A percentile compares a stretch with the other conserved stretches of the same genome.
Evolutionary conservation across 2,113 vertebrate genomes (phyloP).

Genomic region (Tricholaema leucomelas): DNA sequence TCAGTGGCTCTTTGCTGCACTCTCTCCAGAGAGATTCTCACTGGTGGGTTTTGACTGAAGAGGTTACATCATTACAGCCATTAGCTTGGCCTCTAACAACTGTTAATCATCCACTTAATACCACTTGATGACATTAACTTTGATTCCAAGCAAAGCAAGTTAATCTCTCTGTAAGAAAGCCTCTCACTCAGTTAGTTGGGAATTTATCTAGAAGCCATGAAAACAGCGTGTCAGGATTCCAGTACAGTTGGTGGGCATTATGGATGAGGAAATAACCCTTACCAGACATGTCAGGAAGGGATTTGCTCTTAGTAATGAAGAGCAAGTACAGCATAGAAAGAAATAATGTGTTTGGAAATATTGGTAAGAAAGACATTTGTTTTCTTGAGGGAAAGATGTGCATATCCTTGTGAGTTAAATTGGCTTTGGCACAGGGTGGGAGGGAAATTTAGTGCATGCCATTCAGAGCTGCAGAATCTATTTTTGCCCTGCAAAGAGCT

Average conservation of each 20-base stretch:
- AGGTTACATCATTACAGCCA: not conserved
- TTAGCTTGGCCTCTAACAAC: not conserved
- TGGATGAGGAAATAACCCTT: slow-evolving; percentile 49
- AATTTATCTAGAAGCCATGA: slow-evolving; percentile 43
- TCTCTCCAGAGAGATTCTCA: not conserved
- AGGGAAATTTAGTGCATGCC: not conserved
- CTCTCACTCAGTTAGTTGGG: slow-evolving; percentile 1
- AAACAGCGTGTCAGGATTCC: slow-evolving; percentile 59
- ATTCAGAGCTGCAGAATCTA: not conserved
- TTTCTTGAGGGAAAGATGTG: not conserved
- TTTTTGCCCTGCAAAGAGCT: not conserved
- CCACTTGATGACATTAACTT: not conserved
- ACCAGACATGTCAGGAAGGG: slow-evolving; percentile 44
- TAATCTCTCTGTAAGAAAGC: slow-evolving; percentile 21
- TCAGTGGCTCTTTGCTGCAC: too few species aligned
- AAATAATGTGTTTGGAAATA: slow-evolving; percentile 41
- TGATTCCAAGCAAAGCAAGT: slow-evolving; percentile 1
- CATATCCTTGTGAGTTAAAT: not conserved
- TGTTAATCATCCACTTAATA: not conserved
- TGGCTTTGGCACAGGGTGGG: not conserved
- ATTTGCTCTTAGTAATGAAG: slow-evolving; percentile 61
- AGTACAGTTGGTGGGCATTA: slow-evolving; percentile 53
- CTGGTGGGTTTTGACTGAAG: not conserved
- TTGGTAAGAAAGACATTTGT: not conserved
- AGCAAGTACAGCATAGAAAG: slow-evolving; percentile 23